Percentiles rank a stretch among this genome's conserved stretches.
These are phyloP conservation scores for Argentina silus DNA, from an alignment of 2,797 vertebrate genomes.

Conservation along the genomic window DNA sequence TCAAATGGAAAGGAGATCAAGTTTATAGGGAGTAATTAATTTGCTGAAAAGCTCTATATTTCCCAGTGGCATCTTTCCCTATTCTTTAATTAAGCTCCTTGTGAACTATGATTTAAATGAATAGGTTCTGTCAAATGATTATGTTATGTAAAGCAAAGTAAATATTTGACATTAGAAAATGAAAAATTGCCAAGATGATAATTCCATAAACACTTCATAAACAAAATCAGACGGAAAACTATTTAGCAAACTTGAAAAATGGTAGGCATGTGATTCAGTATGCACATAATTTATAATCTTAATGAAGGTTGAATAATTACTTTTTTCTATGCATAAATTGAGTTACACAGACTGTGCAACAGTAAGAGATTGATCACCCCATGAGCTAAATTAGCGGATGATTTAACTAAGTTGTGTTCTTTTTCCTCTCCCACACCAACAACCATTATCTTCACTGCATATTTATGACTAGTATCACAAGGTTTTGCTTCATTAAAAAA, in stretches of 20 bases:
- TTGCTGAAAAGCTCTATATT: conserved; percentile 56
- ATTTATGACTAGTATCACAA: conserved; percentile 65
- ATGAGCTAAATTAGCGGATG: conserved; percentile 63
- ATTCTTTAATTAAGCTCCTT: conserved; percentile 71
- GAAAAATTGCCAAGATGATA: conserved; percentile 27
- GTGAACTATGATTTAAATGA: conserved; percentile 57
- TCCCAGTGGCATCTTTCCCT: conserved; percentile 56
- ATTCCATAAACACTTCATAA: conserved; percentile 38
- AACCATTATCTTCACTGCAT: conserved; percentile 61
- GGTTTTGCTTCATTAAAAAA: conserved; percentile 68
- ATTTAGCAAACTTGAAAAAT: conserved; percentile 55
- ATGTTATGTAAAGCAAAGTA: conserved; percentile 31
- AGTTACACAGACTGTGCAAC: conserved; percentile 55
- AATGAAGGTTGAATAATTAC: conserved; percentile 63
- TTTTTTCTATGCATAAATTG: conserved; percentile 52
- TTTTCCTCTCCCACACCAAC: conserved; percentile 22
- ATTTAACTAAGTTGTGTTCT: conserved; percentile 67
- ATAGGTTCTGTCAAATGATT: conserved; percentile 37
- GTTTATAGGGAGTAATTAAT: conserved; percentile 67
- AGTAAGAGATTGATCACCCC: conserved; percentile 58
- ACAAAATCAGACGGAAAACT: conserved; percentile 41
- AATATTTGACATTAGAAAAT: conserved; percentile 60
- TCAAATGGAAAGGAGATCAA: conserved; percentile 54
- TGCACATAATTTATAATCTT: conserved; percentile 64
- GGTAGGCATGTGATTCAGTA: conserved; percentile 36